Percentiles rank a stretch among this genome's conserved stretches.
Conservation (phyloP, 1,140 invertebrate species). For the Sarcophaga bullata region DNA sequence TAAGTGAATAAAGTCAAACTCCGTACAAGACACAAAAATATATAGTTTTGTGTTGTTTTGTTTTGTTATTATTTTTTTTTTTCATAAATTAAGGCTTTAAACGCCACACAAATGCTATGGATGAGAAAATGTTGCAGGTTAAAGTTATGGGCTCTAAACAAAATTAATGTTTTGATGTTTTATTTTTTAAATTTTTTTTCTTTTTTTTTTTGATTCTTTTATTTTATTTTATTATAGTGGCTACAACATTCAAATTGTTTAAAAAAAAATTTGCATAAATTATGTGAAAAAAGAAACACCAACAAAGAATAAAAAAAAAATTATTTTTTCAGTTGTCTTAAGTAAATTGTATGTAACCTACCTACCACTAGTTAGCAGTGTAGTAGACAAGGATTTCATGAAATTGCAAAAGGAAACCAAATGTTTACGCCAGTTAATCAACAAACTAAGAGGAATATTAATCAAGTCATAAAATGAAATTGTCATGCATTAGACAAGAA, state of each 20-base stretch:
- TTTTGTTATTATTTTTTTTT: not conserved
- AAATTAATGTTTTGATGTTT: not conserved
- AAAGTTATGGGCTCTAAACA: conserved; percentile 12
- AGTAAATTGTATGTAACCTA: too few species aligned
- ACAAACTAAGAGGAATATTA: not conserved
- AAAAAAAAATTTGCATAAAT: too few species aligned
- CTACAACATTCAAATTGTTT: too few species aligned
- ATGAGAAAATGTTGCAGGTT: conserved; percentile 16
- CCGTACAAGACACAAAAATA: not conserved
- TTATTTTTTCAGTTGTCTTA: too few species aligned
- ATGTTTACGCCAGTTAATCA: not conserved
- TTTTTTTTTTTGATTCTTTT: too few species aligned
- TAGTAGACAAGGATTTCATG: conserved; percentile 3
- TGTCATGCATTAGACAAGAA: not conserved
- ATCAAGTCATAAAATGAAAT: not conserved
- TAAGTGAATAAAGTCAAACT: conserved; percentile 12
- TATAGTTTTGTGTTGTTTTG: not conserved
- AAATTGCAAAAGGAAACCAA: not conserved
- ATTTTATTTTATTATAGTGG: too few species aligned
- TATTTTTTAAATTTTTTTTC: too few species aligned
- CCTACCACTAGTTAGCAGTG: not conserved
- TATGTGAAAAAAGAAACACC: too few species aligned
- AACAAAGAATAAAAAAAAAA: too few species aligned
- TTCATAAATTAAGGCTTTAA: not conserved
- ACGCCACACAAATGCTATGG: not conserved